Evolutionary conservation across 2,797 vertebrate species (phyloP).

Genomic region (Lithobates sylvaticus): DNA sequence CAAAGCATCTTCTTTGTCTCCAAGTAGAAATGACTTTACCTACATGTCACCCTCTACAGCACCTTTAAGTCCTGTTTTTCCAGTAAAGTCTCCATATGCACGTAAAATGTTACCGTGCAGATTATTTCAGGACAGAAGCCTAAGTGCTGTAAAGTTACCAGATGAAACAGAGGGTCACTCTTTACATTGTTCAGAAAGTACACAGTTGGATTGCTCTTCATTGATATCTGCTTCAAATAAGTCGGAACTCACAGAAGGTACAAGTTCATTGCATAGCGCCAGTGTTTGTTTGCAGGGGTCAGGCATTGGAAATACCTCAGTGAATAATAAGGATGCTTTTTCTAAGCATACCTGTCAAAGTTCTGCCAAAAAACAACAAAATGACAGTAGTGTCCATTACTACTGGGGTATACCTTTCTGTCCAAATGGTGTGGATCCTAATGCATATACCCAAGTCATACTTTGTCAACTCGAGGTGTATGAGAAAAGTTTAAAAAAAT

Average conservation of each 20-base stretch:
- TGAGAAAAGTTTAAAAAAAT: slow-evolving; percentile 89
- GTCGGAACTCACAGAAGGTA: neutral
- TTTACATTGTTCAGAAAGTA: slow-evolving; percentile 49
- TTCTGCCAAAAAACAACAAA: slow-evolving; percentile 36
- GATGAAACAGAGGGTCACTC: slow-evolving; percentile 62
- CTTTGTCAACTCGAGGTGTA: slow-evolving; percentile 93
- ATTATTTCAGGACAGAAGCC: slow-evolving; percentile 69
- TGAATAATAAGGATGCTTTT: neutral
- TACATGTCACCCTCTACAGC: slow-evolving; percentile 53
- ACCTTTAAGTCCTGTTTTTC: slow-evolving; percentile 77
- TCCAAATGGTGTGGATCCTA: slow-evolving; percentile 88
- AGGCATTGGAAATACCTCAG: neutral
- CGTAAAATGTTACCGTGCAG: slow-evolving; percentile 72
- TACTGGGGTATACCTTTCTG: slow-evolving; percentile 98
- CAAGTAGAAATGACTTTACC: slow-evolving; percentile 65
- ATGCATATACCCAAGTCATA: slow-evolving; percentile 91
- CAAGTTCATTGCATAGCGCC: neutral
- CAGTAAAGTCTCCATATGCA: slow-evolving; percentile 68
- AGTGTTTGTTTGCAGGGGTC: neutral
- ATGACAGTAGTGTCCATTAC: slow-evolving; percentile 78
- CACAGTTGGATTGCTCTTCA: slow-evolving; percentile 6
- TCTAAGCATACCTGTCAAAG: slow-evolving; percentile 67
- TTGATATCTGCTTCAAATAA: neutral
- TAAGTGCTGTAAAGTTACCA: slow-evolving; percentile 64
- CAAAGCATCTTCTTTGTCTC: slow-evolving; percentile 67